Evolutionary conservation across 2,113 vertebrate genomes (phyloP).

Genomic region (Psophia crepitans): DNA sequence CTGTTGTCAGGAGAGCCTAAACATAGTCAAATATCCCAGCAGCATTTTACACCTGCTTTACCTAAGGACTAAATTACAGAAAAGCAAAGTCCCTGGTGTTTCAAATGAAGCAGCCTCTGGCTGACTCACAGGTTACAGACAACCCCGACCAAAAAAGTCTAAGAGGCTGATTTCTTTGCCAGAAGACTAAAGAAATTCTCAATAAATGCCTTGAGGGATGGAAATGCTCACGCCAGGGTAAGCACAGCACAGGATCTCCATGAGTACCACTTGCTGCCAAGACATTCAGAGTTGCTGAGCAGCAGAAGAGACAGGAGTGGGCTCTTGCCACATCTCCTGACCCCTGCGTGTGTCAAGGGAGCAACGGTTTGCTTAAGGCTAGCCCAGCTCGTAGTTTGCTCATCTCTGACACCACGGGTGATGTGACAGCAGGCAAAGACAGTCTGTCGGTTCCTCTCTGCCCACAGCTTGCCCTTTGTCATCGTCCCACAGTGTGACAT

Average conservation of each 20-base stretch:
- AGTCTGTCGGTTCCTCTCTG: background rate
- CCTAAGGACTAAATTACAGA: background rate
- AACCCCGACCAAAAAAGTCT: background rate
- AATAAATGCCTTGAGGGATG: background rate
- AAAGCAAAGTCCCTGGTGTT: background rate
- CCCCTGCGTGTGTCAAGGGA: background rate
- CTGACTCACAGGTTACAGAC: background rate
- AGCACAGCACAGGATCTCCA: background rate
- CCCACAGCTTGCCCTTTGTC: background rate
- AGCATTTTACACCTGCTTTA: background rate
- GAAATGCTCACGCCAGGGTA: background rate
- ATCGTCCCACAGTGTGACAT: accelerated
- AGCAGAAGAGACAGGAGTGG: background rate
- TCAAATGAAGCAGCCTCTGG: background rate
- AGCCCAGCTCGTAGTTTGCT: background rate
- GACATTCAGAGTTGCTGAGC: background rate
- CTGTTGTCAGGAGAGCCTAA: background rate
- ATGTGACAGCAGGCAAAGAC: background rate
- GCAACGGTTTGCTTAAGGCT: background rate
- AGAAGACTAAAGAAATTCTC: background rate
- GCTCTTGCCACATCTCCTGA: background rate
- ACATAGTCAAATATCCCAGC: background rate
- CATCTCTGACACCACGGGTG: background rate
- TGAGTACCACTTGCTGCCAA: background rate
- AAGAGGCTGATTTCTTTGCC: background rate